Evolutionary conservation across 2,888 invertebrate species (phyloP).

Genomic region (Pycnomerus fuliginosus): DNA sequence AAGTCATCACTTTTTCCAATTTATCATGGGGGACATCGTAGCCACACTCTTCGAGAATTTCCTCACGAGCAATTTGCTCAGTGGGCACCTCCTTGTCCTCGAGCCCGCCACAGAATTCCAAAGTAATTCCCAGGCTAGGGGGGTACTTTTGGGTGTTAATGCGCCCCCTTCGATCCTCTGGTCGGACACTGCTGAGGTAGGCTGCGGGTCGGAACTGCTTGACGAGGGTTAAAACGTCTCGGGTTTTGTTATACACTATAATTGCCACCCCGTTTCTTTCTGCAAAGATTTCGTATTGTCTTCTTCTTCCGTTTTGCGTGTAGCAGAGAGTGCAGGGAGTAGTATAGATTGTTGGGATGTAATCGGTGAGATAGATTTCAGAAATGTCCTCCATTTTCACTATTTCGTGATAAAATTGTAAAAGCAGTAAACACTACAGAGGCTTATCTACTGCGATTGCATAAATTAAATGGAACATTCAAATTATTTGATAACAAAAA

Average conservation of each 20-base stretch:
- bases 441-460: too few relatives aligned
- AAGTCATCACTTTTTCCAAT: conserved; percentile 65
- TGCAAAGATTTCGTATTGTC: conserved; percentile 75
- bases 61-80: conserved; percentile 77
- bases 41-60: conserved; percentile 90
- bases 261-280: conserved; percentile 83
- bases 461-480: too few relatives aligned
- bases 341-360: conserved; percentile 59
- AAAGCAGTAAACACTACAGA: too few relatives aligned
- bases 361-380: conserved; percentile 44
- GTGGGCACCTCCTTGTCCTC: conserved; percentile 77
- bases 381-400: conserved; percentile 45
- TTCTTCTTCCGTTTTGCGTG: conserved; percentile 68
- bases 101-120: conserved; percentile 93
- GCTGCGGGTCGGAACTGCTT: conserved; percentile 87
- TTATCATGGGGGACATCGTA: conserved; percentile 69
- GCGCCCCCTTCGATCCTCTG: conserved; percentile 50
- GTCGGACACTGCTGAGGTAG: conserved; percentile 67
- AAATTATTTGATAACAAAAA: too few relatives aligned
- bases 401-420: too few relatives aligned
- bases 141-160: conserved; percentile 67
- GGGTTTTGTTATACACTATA: conserved; percentile 73
- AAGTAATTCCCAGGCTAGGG: conserved; percentile 69
- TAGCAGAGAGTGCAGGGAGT: conserved; percentile 71
- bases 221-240: conserved; percentile 77